Base-by-base conservation (phyloP, 2,113 vertebrate genomes). In the Chauna torquata region DNA sequence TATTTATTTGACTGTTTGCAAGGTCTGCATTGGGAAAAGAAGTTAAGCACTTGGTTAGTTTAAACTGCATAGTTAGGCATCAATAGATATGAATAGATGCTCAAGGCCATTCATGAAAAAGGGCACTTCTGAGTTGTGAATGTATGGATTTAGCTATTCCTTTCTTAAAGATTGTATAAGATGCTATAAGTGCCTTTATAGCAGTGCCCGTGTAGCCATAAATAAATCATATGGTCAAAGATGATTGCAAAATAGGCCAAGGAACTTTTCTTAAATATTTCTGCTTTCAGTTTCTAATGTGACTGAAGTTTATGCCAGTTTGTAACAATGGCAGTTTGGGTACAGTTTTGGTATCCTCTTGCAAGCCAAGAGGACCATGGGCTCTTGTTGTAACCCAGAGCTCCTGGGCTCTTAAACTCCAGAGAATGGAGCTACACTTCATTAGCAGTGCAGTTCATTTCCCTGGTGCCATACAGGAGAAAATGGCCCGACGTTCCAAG, bases 181-280 rank as follows among this genome's bases (percentile, higher is more conserved):
- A 5, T 65, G 57, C 8, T 34, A 3, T 2, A 13, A 47, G 40
- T n/a, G 27, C 71, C 44, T 65, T 85, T 19, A 52, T 0, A 66
- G 59, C 32, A 57, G 49, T 32, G 65, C 19, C 38, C 3, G 11
- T 17, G 14, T 19, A 22, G 66, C 34, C 34, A 40, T 24, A 49
- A 76, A 71, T 2, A 45, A 34, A 42, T 2, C 57, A 50, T 0
- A 0, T 28, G 42, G 28, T 62, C 47, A 22, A 59, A 78, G 20
- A 19, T 9, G 20, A 16, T 13, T 23, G 22, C 18, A 68, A 83
- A 81, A 45, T 22, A 42, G 45, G 34, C 22, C 44, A 13, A 40
- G 38, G 28, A 61, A 28, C 5, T 5, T 59, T 50, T 64, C 17
- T 9, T 30, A 13, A 36, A 40, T 12, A 32, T 50, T 74, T 62